Evolutionary conservation across 2,797 vertebrate species (phyloP).

Genomic region (Sus cebifrons): DNA sequence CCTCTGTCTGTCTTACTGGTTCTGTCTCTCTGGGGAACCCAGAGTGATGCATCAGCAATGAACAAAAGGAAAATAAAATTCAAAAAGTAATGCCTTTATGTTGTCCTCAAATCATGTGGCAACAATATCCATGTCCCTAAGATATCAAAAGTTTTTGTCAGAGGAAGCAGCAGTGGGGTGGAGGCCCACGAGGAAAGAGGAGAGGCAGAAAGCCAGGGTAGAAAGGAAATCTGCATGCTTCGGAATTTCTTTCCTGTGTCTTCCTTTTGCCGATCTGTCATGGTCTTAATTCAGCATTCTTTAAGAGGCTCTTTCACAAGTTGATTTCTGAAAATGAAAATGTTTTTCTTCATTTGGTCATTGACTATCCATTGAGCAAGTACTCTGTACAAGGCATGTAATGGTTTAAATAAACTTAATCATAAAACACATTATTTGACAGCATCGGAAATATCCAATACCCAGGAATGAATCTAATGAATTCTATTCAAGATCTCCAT

Average conservation of each 20-base stretch:
- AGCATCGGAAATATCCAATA: background rate
- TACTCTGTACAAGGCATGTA: background rate
- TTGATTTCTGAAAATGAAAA: background rate
- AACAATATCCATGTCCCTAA: background rate
- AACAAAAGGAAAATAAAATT: background rate
- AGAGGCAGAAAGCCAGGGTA: background rate
- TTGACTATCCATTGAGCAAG: background rate
- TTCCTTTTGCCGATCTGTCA: constrained; percentile 12
- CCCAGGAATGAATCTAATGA: background rate
- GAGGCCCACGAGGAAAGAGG: background rate
- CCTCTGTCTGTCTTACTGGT: background rate
- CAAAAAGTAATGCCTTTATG: background rate
- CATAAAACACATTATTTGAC: background rate
- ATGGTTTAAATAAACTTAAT: background rate
- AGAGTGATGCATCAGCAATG: background rate
- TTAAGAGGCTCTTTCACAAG: background rate
- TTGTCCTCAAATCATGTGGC: background rate
- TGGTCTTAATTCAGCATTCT: background rate
- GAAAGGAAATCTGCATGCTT: background rate
- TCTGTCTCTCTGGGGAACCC: background rate
- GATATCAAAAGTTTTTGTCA: background rate
- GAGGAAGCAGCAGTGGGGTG: background rate
- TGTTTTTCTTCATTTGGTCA: background rate
- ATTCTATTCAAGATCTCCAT: background rate
- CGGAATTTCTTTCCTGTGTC: background rate